Conservation (phyloP, 2,113 vertebrate genomes). For the Probosciger aterrimus region DNA sequence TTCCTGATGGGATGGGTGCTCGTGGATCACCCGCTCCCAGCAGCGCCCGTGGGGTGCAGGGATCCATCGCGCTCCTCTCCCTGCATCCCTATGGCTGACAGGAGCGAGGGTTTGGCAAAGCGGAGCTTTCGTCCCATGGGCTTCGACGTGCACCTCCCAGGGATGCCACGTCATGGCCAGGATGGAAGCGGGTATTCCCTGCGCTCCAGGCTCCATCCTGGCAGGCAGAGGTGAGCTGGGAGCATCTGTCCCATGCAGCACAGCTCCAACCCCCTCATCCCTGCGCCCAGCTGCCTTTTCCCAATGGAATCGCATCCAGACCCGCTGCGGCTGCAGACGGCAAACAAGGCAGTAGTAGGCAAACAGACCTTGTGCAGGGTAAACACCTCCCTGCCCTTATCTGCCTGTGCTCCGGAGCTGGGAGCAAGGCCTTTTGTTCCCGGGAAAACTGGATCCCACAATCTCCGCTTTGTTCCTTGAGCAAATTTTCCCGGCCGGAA, state of each 20-base stretch:
- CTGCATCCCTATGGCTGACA: fast-evolving
- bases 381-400: constrained; percentile 46
- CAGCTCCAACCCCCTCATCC: fast-evolving
- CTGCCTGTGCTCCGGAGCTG: neutral
- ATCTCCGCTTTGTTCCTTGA: neutral
- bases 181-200: neutral
- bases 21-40: fast-evolving
- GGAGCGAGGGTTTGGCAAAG: neutral
- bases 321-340: neutral
- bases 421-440: neutral
- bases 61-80: neutral
- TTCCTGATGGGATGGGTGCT: neutral
- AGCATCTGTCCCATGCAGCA: fast-evolving
- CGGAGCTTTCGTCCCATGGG: fast-evolving
- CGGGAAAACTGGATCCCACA: neutral
- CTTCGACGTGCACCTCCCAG: neutral
- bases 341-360: neutral
- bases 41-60: neutral
- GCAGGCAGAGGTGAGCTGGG: neutral
- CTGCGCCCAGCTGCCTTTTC: fast-evolving
- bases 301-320: fast-evolving
- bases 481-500: neutral
- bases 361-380: constrained; percentile 15
- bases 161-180: neutral
- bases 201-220: neutral